Conservation (phyloP, 2,888 invertebrate species). For the Agriotes lineatus region DNA sequence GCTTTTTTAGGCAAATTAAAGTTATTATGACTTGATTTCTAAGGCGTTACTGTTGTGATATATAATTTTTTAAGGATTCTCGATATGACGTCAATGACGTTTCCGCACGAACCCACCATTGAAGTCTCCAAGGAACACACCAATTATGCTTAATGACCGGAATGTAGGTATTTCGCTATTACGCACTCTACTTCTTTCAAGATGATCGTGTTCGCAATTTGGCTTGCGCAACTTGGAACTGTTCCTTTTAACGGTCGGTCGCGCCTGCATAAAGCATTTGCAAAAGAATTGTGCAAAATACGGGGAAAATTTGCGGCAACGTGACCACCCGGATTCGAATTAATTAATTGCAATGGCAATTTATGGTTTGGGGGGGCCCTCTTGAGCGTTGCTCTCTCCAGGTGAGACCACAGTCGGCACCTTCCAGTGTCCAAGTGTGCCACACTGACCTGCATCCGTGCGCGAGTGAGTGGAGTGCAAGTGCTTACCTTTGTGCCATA, state of each 20-base stretch:
- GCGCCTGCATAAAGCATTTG: background rate
- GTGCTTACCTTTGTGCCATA: constrained; percentile 45
- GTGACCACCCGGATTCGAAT: constrained; percentile 4
- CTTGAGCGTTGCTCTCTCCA: constrained; percentile 36
- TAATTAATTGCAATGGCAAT: constrained; percentile 30
- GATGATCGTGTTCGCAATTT: background rate
- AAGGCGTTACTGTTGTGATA: background rate
- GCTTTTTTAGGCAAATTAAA: too few species aligned
- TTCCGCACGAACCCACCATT: background rate
- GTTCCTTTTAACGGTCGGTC: constrained; percentile 7
- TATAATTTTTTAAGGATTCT: background rate
- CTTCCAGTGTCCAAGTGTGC: constrained; percentile 38
- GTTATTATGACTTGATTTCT: too few species aligned
- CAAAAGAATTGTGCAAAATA: constrained; percentile 12
- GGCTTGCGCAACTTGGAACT: background rate
- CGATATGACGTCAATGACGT: background rate
- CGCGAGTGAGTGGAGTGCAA: constrained; percentile 43
- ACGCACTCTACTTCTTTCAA: background rate
- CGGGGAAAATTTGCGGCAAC: constrained; percentile 6
- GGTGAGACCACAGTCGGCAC: constrained; percentile 33
- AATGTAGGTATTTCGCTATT: background rate
- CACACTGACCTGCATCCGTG: constrained; percentile 44
- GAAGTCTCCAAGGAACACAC: background rate
- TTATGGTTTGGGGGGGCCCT: constrained; percentile 30
- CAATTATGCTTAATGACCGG: too few species aligned